Evolutionary conservation across 2,888 invertebrate genomes (phyloP).

Genomic region (Sinohyriopsis cumingii): DNA sequence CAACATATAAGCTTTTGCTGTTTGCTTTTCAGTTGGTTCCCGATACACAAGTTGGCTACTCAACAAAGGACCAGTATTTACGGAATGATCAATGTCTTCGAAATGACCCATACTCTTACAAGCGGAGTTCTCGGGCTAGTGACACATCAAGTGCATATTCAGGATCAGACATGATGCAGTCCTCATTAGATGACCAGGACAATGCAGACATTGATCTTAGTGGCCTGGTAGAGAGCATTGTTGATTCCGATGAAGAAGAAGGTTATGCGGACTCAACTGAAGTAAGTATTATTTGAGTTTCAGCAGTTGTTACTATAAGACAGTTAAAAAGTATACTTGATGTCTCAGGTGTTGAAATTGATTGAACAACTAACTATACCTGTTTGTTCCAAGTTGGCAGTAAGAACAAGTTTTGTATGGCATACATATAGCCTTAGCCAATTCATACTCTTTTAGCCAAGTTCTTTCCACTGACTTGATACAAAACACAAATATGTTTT

Average conservation of each 20-base stretch:
- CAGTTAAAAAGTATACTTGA: too few relatives aligned
- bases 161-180: slow-evolving; percentile 86
- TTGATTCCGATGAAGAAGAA: slow-evolving; percentile 96
- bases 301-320: background rate
- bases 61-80: slow-evolving; percentile 43
- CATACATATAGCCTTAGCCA: too few relatives aligned
- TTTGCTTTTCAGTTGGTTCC: slow-evolving; percentile 28
- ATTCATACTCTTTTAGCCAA: too few relatives aligned
- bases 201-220: slow-evolving; percentile 82
- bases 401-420: too few relatives aligned
- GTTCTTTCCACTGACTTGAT: too few relatives aligned
- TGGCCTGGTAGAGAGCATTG: slow-evolving; percentile 94
- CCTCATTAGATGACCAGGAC: slow-evolving; percentile 75
- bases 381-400: too few relatives aligned
- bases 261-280: slow-evolving; percentile 72
- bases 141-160: slow-evolving; percentile 97
- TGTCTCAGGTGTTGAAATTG: too few relatives aligned
- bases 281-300: slow-evolving; percentile 15
- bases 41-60: slow-evolving; percentile 41
- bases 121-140: slow-evolving; percentile 74
- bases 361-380: too few relatives aligned
- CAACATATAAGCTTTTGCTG: background rate
- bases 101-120: slow-evolving; percentile 21
- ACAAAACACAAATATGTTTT: too few relatives aligned
- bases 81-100: slow-evolving; percentile 39